Conservation (phyloP, 92 coral and sea anemone species). For the Phymanthus crucifer region DNA sequence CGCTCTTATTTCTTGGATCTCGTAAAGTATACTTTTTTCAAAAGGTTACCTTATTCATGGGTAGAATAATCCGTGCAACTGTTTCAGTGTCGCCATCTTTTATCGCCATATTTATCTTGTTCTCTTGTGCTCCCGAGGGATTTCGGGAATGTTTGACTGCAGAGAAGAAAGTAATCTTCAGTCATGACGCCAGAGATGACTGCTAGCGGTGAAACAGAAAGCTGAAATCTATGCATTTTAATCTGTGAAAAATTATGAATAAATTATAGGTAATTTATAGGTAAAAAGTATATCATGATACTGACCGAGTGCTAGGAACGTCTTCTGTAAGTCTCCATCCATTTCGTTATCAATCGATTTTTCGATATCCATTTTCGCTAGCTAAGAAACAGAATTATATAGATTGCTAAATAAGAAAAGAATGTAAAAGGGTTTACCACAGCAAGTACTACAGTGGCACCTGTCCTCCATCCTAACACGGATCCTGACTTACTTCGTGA, state of each 20-base stretch:
- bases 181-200: too few species aligned
- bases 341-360: slow-evolving; percentile 81
- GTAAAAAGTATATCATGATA: too few species aligned
- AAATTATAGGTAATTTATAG: too few species aligned
- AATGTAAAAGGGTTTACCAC: background rate
- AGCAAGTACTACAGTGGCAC: too few species aligned
- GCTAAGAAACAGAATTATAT: too few species aligned
- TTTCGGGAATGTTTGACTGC: slow-evolving; percentile 78
- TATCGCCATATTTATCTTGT: slow-evolving; percentile 68
- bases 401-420: too few species aligned
- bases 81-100: slow-evolving; percentile 69
- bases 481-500: slow-evolving; percentile 55
- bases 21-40: too few species aligned
- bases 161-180: too few species aligned
- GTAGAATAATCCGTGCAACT: slow-evolving; percentile 68
- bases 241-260: background rate
- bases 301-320: slow-evolving; percentile 73
- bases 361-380: slow-evolving; percentile 67
- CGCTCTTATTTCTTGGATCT: background rate
- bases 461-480: too few species aligned
- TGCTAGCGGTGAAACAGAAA: too few species aligned
- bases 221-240: too few species aligned
- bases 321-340: slow-evolving; percentile 90
- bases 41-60: slow-evolving; percentile 57
- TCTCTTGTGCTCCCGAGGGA: slow-evolving; percentile 64